Base-by-base conservation (phyloP, 2,888 invertebrate species). In the Oasisia sp. region DNA sequence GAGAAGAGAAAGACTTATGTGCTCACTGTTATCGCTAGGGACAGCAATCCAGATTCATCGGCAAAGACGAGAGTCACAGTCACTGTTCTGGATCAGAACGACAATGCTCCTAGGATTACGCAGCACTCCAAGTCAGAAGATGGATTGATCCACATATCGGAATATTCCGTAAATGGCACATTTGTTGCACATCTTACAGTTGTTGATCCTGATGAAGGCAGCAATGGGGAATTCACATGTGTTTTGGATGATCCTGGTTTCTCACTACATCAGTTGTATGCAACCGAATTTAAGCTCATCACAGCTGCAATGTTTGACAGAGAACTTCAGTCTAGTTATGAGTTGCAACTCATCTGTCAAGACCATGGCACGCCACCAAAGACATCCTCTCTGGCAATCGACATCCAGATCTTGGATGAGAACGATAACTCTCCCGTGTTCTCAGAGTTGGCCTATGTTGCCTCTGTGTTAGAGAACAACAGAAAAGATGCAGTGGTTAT, bases 351-450 rank as follows among this genome's bases (percentile, higher is more conserved):
- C n/a, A 92, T 74, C 12, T 94, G 94, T 89, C 91, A 32, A 8
- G 94, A 94, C 89, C 38, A 91, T 4, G 94, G 93, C 27, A 74
- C 45, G 14, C 93, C 93, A 2, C 92, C 93, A 12, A 92, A 92
- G 56, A 92, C 91, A 32, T 92, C 93, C n/a, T 90, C 56, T 14
- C 91, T 89, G 32, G 89, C 89, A 32, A 91, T 93, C 32, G 38
- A 90, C 14, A 92, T 94, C 32, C 74, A 92, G 19, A 91, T 94
- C 19, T 90, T 92, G n/a, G 94, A 94, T 89, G 93, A 92, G 19
- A 94, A 94, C 44, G 94, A 94, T 91, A 92, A 94, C 91, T 27
- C 93, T 0, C 94, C 94, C 3, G 92, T 58, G 19, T 94, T 94
- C 92, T 91, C 93, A 0, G 89, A 92, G 89, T n/a, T 56, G 32